Evolutionary conservation across 1,140 invertebrate species (phyloP), one percentile per base, ranked within the genome.

Genomic region (Leguminivora glycinivorella): DNA sequence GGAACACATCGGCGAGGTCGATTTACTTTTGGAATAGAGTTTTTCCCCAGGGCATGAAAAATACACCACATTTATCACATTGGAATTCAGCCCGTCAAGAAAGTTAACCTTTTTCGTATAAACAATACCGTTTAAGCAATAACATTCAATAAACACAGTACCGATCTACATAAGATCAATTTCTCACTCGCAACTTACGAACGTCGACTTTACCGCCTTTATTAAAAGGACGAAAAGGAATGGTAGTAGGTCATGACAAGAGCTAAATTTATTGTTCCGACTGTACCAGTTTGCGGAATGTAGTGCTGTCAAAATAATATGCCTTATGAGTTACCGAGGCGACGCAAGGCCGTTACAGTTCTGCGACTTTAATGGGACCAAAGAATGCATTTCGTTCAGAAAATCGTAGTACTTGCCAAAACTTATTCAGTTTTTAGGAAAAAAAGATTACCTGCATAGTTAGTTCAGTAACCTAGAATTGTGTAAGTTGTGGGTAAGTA

Each of bases 311-410:
- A 52, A 52, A 52, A 52, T 52, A 52, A 52, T n/a, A 52, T 52
- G 47, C 47, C 47, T 52, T 52, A 52, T 52, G 47, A 52, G 47
- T 52, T 52, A 52, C 47, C 17, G 47, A 52, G 47, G 47, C 47
- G 47, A 22, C 1, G 47, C 47, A 52, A 52, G 47, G 47, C 47
- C 19, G 47, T 52, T 52, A 43, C 40, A 43, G 19, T 52, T 52
- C 19, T 52, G 47, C 47, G 47, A 52, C 19, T 52, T 52, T 52
- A 52, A 52, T 52, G 9, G 10, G 19, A 17, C 6, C 47, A 52
- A 19, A 2, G 4, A 22, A 17, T 52, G 19, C 19, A 9, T 52
- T 52, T 52, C 19, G 0, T 22, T 9, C 17, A 14, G 19, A 17
- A 0, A n/a, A 6, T 43, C 38, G n/a, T 43, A 43, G 5, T 43